phyloP scores from a whole-genome alignment of 2,797 vertebrate species.

The Parotocinclus haroldoi region DNA sequence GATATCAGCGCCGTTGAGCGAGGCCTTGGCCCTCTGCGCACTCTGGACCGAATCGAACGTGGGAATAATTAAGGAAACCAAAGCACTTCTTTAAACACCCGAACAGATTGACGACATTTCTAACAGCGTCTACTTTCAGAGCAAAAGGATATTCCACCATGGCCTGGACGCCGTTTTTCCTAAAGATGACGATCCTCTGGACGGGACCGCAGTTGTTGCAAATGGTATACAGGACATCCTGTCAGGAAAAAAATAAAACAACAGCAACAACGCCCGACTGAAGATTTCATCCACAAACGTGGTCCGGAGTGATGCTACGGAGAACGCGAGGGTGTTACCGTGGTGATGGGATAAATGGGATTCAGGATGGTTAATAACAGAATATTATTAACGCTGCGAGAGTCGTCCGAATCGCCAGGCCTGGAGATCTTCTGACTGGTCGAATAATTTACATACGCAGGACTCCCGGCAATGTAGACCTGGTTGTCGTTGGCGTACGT shows the following conservation, averaged over 20 bases:
- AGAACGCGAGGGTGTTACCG: too few species aligned
- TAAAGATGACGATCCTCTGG: slow-evolving; percentile 94
- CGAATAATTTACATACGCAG: slow-evolving; percentile 96
- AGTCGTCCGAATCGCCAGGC: slow-evolving; percentile 86
- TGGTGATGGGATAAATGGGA: slow-evolving; percentile 83
- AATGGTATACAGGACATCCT: slow-evolving; percentile 96
- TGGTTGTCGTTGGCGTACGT: slow-evolving; percentile 92
- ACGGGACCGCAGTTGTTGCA: slow-evolving; percentile 96
- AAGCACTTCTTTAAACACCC: too few species aligned
- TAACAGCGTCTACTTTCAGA: neutral
- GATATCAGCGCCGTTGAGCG: slow-evolving; percentile 93
- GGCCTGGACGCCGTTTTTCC: slow-evolving; percentile 94
- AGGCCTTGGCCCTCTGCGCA: slow-evolving; percentile 93
- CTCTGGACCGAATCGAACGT: slow-evolving; percentile 96
- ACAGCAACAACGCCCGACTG: too few species aligned
- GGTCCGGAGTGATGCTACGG: too few species aligned
- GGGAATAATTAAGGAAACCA: slow-evolving; percentile 61
- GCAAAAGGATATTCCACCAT: slow-evolving; percentile 99
- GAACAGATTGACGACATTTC: too few species aligned
- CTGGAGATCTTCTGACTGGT: slow-evolving; percentile 97
- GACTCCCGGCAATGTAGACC: slow-evolving; percentile 90
- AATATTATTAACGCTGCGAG: slow-evolving; percentile 88
- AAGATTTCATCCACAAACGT: too few species aligned
- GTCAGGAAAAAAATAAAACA: too few species aligned
- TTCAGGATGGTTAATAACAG: slow-evolving; percentile 93